Evolutionary conservation across 2,113 vertebrate species (phyloP), one percentile per base, ranked within the genome.

Genomic region (Ivindomyrus marchei): DNA sequence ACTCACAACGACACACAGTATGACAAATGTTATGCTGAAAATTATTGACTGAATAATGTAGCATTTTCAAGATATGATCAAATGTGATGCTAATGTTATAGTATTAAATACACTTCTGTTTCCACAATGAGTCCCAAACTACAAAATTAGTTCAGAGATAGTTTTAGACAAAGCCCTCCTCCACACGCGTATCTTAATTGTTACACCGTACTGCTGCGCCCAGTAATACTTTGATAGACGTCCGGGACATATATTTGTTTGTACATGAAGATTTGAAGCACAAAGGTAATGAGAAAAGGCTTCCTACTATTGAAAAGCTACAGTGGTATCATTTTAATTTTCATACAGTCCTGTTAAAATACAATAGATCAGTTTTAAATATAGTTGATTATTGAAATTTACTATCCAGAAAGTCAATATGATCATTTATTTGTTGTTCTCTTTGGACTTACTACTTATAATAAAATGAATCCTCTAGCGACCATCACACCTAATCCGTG

Each of bases 181-280:
- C 50, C 49, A 92, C 92, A 91, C 85, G 87, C 89, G 87, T 89
- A 52, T 93, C 93, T 94, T 91, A 90, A 94, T 93, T 89, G 92
- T 88, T 90, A 91, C 91, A 93, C 91, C 92, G 86, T 8, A 31
- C 84, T 89, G 92, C 93, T 94, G 85, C 91, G 90, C 90, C 92
- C 91, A 93, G 96, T 94, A 95, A 96, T 96, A 96, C 96, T 96
- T 96, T 95, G 95, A 97, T 94, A 95, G 90, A 93, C 95, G 93
- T 93, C 91, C 47, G 42, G 66, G 91, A 89, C 89, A 90, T 94
- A 36, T 92, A 94, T 93, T 96, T 94, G 96, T 96, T 96, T 95
- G 95, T 95, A 93, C 94, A 93, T 94, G 94, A 94, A 95, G 95
- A 96, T 97, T 97, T 97, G 95, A 95, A 93, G 93, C 95, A 92